Conservation (phyloP, 2,888 invertebrate species). For the Spilosoma lubricipeda region DNA sequence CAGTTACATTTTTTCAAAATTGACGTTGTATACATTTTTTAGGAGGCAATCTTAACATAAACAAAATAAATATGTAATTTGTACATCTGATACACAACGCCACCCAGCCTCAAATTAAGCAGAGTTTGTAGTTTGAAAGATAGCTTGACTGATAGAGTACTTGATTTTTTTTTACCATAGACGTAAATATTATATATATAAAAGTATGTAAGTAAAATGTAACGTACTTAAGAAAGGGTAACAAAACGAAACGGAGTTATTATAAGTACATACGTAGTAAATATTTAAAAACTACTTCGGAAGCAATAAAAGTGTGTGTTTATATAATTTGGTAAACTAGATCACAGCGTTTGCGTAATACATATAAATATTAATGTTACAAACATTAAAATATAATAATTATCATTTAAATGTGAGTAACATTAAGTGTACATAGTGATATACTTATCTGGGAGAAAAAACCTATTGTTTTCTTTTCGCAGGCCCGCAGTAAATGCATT, state of each 20-base stretch:
- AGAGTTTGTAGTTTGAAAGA: no score
- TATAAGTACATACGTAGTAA: not conserved
- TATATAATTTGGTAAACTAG: slow-evolving; percentile 14
- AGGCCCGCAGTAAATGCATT: not conserved
- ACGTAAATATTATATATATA: no score
- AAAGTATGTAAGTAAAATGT: no score
- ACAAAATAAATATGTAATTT: no score
- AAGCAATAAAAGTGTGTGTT: slow-evolving; percentile 8
- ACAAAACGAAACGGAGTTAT: not conserved
- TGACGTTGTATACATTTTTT: slow-evolving; percentile 29
- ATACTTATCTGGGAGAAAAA: not conserved
- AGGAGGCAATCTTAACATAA: slow-evolving; percentile 9
- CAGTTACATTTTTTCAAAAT: slow-evolving; percentile 33
- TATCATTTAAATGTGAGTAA: slow-evolving; percentile 2
- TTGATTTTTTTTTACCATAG: no score
- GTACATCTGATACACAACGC: no score
- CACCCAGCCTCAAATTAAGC: no score
- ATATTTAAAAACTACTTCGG: slow-evolving; percentile 5
- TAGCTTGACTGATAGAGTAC: no score
- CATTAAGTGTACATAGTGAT: not conserved
- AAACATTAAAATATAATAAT: not conserved
- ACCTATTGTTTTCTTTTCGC: not conserved
- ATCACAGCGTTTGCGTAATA: slow-evolving; percentile 10
- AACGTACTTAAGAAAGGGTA: not conserved
- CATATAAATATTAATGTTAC: slow-evolving; percentile 8